Conservation (phyloP, 1,140 invertebrate species). For the Drosophila funebris region DNA sequence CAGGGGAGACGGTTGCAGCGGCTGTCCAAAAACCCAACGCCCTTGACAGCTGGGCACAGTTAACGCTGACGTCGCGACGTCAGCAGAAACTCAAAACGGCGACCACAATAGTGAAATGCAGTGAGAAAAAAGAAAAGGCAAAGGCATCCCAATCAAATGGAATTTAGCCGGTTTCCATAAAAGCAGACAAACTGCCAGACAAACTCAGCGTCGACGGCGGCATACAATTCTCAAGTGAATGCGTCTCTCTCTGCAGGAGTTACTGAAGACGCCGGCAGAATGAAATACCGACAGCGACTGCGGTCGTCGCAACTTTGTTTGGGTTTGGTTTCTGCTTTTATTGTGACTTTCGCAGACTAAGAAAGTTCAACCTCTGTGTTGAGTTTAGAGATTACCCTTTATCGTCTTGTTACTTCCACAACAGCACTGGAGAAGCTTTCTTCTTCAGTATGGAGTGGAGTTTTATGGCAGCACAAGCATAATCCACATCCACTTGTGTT, state of each 20-base stretch:
- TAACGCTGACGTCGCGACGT: conserved; percentile 34
- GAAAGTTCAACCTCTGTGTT: conserved; percentile 16
- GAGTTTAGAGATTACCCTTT: background rate
- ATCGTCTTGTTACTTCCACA: background rate
- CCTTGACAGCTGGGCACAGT: conserved; percentile 63
- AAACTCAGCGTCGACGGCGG: background rate
- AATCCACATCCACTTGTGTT: conserved; percentile 32
- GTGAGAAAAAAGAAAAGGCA: conserved; percentile 56
- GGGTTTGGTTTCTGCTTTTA: conserved; percentile 21
- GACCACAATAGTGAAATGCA: conserved; percentile 58
- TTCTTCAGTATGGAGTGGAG: background rate
- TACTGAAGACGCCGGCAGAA: conserved; percentile 29
- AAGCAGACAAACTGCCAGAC: conserved; percentile 63
- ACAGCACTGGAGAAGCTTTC: background rate
- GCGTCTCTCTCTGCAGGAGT: conserved; percentile 42
- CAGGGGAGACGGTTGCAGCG: background rate
- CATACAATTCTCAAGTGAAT: conserved; percentile 54
- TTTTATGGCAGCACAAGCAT: background rate
- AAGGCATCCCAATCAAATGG: conserved; percentile 76
- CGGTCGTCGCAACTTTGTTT: conserved; percentile 26
- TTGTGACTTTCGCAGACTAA: conserved; percentile 35
- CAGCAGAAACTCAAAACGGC: conserved; percentile 46
- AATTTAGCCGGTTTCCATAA: conserved; percentile 80
- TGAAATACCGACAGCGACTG: background rate
- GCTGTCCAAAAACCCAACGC: conserved; percentile 49